A percentile compares a stretch with the other conserved stretches of the same genome.
Evolutionary conservation across 1,140 invertebrate species (phyloP).

Genomic region (Tribolium madens): DNA sequence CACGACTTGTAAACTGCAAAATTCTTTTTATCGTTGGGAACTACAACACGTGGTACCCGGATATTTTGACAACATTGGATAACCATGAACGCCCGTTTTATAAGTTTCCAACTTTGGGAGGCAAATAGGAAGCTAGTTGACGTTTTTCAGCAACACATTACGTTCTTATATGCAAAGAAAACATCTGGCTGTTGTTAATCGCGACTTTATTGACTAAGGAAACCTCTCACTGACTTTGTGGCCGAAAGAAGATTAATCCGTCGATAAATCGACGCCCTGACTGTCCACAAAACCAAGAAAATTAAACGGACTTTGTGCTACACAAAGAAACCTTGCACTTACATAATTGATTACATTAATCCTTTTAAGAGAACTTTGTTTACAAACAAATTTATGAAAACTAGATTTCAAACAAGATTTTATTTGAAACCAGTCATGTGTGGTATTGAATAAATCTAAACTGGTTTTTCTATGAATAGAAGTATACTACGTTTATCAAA

Average conservation of each 20-base stretch:
- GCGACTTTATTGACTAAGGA: not conserved
- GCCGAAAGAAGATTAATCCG: slow-evolving; percentile 13
- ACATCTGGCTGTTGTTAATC: slow-evolving; percentile 1
- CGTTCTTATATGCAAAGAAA: slow-evolving; percentile 5
- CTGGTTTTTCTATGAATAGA: not conserved
- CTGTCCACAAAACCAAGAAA: slow-evolving; percentile 2
- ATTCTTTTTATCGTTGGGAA: slow-evolving; percentile 31
- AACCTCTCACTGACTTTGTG: not conserved
- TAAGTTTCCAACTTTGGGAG: slow-evolving; percentile 1
- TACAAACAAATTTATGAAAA: not conserved
- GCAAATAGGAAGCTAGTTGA: not conserved
- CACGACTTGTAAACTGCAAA: slow-evolving; percentile 32
- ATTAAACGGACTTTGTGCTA: not conserved
- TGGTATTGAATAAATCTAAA: not conserved
- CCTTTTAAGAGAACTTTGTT: not conserved
- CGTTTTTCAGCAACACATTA: not conserved
- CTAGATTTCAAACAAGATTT: not conserved
- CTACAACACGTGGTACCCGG: slow-evolving; percentile 11
- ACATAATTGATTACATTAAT: not conserved
- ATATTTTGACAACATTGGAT: slow-evolving; percentile 36
- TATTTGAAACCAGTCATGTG: not conserved
- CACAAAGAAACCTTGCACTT: not conserved
- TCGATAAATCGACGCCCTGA: slow-evolving; percentile 15
- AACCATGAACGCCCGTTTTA: slow-evolving; percentile 28
- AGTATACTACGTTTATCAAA: too few species aligned